phyloP scores from a whole-genome alignment of 2,113 vertebrate genomes.

The Pachypanchax playfairii region DNA sequence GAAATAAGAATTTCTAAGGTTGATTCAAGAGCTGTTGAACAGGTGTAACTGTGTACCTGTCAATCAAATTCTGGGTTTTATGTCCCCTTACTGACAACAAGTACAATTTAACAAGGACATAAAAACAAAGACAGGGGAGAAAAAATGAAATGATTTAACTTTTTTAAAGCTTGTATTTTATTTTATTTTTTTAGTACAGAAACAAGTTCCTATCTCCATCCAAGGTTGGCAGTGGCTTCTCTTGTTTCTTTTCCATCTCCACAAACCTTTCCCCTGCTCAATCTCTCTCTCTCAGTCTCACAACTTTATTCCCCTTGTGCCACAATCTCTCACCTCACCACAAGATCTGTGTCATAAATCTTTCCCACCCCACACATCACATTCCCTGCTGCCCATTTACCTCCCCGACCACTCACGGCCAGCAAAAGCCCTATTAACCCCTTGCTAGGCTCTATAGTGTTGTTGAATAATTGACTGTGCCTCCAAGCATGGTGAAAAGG shows the following conservation, averaged over 20 bases:
- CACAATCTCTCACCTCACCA: constrained; percentile 60
- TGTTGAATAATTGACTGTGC: constrained; percentile 79
- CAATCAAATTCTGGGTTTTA: background rate
- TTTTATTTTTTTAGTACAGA: constrained; percentile 21
- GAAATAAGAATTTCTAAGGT: too few relatives aligned
- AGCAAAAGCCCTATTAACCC: constrained; percentile 80
- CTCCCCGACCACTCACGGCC: constrained; percentile 53
- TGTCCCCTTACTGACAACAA: background rate
- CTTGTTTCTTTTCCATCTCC: constrained; percentile 38
- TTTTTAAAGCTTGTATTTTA: background rate
- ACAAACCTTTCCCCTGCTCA: constrained; percentile 24
- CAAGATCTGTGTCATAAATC: constrained; percentile 72
- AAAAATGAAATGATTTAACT: too few relatives aligned
- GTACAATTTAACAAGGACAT: background rate
- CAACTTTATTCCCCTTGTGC: constrained; percentile 52
- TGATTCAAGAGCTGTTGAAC: too few relatives aligned
- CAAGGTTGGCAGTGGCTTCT: constrained; percentile 2
- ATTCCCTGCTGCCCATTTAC: constrained; percentile 47
- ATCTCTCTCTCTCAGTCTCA: constrained; percentile 50
- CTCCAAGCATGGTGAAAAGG: constrained; percentile 71
- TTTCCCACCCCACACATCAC: constrained; percentile 48
- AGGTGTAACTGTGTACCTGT: background rate
- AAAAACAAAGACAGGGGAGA: too few relatives aligned
- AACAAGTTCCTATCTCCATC: constrained; percentile 3
- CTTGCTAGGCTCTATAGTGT: constrained; percentile 77